These are phyloP conservation scores for Aricia agestis DNA, from an alignment of 1,140 invertebrate genomes.

Conservation along the genomic window DNA sequence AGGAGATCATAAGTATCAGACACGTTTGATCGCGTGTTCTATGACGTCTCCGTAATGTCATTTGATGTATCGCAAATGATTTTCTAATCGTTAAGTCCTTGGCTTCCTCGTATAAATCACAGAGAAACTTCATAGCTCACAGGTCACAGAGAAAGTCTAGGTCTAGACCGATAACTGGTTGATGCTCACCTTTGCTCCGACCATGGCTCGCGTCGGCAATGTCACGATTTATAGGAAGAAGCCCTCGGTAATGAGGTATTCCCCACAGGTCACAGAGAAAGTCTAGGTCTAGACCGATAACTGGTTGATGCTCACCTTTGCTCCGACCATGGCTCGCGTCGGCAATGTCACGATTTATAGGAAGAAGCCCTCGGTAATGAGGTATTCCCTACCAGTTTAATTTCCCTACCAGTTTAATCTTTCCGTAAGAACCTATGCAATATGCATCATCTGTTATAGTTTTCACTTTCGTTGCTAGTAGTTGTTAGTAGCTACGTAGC, in stretches of 20 bases:
- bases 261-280: constrained; percentile 8
- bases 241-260: not conserved
- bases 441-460: not conserved
- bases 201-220: constrained; percentile 5
- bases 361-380: constrained; percentile 5
- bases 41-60: not conserved
- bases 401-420: too few relatives aligned
- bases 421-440: too few relatives aligned
- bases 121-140: constrained; percentile 10
- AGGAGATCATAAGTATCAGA: too few relatives aligned
- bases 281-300: constrained; percentile 16
- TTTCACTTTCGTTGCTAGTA: not conserved
- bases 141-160: constrained; percentile 14
- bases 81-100: constrained; percentile 14
- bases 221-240: constrained; percentile 13
- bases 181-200: constrained; percentile 10
- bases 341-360: constrained; percentile 14
- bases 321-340: constrained; percentile 3
- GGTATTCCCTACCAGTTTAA: not conserved
- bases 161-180: constrained; percentile 16
- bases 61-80: not conserved
- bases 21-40: too few relatives aligned
- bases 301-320: constrained; percentile 12
- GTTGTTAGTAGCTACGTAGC: too few relatives aligned
- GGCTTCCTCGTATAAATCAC: constrained; percentile 10